These are phyloP conservation scores for Arbacia lixula DNA, from an alignment of 53 echinoderm and acorn worm species.

Conservation along the genomic window DNA sequence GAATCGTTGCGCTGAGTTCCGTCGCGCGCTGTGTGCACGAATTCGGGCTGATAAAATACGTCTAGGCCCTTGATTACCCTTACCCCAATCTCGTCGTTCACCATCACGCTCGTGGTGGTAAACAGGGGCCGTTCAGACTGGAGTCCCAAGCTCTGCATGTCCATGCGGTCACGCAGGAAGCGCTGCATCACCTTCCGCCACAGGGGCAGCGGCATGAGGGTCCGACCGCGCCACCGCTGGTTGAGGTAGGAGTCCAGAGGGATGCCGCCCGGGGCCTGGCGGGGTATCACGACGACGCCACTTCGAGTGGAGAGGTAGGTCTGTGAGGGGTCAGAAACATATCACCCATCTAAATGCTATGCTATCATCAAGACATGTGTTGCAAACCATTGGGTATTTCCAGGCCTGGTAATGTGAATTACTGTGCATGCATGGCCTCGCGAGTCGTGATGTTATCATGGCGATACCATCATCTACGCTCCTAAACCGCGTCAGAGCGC, in stretches of 20 bases:
- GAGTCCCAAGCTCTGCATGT: conserved; percentile 74
- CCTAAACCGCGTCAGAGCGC: too few relatives aligned
- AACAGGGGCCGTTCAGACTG: conserved; percentile 63
- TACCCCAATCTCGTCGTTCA: conserved; percentile 81
- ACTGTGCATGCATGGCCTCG: too few relatives aligned
- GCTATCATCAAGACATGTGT: neutral
- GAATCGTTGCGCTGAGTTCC: too few relatives aligned
- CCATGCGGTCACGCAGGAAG: conserved; percentile 43
- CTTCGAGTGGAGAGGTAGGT: conserved; percentile 75
- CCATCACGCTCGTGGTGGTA: conserved; percentile 64
- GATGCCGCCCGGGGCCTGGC: conserved; percentile 65
- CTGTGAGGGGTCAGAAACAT: too few relatives aligned
- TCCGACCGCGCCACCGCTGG: conserved; percentile 39
- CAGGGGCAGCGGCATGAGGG: conserved; percentile 50
- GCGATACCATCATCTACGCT: too few relatives aligned
- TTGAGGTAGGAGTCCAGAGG: conserved; percentile 72
- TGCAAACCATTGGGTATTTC: too few relatives aligned
- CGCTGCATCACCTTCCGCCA: conserved; percentile 40
- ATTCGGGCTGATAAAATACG: too few relatives aligned
- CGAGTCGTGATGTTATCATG: neutral
- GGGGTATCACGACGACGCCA: conserved; percentile 71
- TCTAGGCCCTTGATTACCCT: too few relatives aligned
- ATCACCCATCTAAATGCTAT: neutral
- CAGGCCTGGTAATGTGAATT: too few relatives aligned
- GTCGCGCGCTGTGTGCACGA: too few relatives aligned